Percentiles rank a stretch among this genome's conserved stretches.
Conservation (phyloP, 2,888 invertebrate species). For the Rhabditoides inermis region DNA sequence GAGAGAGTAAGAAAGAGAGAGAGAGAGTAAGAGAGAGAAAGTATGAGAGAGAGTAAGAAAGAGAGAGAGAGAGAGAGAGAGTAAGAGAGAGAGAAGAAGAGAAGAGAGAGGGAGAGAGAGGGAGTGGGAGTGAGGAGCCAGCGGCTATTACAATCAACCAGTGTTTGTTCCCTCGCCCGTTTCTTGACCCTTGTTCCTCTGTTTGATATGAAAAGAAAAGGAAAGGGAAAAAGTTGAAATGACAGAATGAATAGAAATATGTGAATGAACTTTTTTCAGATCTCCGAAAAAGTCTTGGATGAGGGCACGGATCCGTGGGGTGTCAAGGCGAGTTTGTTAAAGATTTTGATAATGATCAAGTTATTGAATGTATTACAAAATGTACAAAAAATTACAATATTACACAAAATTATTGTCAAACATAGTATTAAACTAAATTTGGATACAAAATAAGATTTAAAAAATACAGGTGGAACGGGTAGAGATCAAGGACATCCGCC, state of each 20-base stretch:
- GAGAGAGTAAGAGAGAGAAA: too few species aligned
- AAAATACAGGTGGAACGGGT: conserved; percentile 41
- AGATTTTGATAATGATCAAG: not conserved
- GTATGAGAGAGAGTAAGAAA: too few species aligned
- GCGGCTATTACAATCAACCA: too few species aligned
- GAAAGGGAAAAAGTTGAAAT: not conserved
- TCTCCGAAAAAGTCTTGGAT: conserved; percentile 57
- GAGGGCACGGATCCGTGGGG: conserved; percentile 57
- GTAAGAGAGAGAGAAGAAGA: not conserved
- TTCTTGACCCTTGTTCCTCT: too few species aligned
- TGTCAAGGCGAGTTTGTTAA: conserved; percentile 48
- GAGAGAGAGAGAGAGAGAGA: not conserved
- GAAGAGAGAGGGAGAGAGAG: not conserved
- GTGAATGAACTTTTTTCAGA: conserved; percentile 17
- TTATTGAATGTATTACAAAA: not conserved
- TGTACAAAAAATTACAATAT: not conserved
- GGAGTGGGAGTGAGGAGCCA: not conserved
- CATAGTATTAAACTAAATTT: too few species aligned
- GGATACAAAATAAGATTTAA: not conserved
- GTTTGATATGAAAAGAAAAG: not conserved
- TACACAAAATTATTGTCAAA: not conserved
- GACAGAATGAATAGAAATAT: not conserved
- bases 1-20: too few species aligned
- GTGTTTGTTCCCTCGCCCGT: too few species aligned
- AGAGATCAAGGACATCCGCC: conserved; percentile 77